A percentile compares a stretch with the other conserved stretches of the same genome.
phyloP scores from a whole-genome alignment of 1,140 invertebrate species.

The Drosophila guanche region DNA sequence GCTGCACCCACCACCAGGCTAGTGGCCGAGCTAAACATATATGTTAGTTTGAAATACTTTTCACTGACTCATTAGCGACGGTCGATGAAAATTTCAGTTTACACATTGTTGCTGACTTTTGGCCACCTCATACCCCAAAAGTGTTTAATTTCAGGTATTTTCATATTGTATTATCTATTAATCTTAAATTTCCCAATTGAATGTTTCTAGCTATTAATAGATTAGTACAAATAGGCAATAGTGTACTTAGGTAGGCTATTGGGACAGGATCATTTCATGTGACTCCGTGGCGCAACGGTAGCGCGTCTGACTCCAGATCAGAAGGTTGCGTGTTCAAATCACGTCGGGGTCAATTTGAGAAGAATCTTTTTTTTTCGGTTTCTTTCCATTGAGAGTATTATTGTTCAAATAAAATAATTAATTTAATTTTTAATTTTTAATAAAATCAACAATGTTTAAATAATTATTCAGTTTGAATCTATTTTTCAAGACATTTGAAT shows the following conservation, averaged over 20 bases:
- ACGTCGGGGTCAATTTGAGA: slow-evolving; percentile 92
- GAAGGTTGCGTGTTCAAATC: slow-evolving; percentile 99
- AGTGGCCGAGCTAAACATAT: slow-evolving; percentile 7
- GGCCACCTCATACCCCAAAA: slow-evolving; percentile 11
- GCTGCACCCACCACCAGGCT: not conserved
- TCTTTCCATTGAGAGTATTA: not conserved
- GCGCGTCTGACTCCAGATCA: slow-evolving; percentile 99
- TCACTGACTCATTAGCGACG: slow-evolving; percentile 68
- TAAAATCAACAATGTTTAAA: not conserved
- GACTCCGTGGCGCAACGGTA: slow-evolving; percentile 90
- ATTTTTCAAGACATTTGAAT: not conserved
- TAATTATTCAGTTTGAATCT: no score
- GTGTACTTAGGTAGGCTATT: slow-evolving; percentile 1
- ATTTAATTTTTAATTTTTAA: not conserved
- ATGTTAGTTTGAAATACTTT: slow-evolving; percentile 29
- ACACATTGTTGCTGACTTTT: slow-evolving; percentile 41
- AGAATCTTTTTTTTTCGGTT: not conserved
- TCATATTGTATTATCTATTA: not conserved
- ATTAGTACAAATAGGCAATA: not conserved
- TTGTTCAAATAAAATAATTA: not conserved
- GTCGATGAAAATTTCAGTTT: slow-evolving; percentile 62
- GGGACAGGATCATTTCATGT: slow-evolving; percentile 30
- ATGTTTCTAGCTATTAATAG: not conserved
- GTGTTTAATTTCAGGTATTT: not conserved
- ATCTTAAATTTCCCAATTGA: slow-evolving; percentile 13